These are phyloP conservation scores for Nyctibius bracteatus DNA, from an alignment of 2,113 vertebrate species.

Conservation along the genomic window DNA sequence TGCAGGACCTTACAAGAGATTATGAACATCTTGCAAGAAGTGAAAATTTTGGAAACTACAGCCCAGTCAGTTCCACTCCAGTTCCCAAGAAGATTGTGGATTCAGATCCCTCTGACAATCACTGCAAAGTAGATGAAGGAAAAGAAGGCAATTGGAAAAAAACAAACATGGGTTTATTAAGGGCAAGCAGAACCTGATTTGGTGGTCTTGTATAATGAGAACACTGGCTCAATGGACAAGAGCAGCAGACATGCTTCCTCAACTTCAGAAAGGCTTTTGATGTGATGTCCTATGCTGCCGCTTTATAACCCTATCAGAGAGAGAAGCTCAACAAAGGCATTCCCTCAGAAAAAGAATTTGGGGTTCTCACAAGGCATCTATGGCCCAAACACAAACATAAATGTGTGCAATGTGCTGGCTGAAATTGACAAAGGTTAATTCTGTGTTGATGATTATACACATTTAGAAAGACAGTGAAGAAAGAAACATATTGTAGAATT, in stretches of 20 bases:
- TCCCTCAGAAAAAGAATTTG: not conserved
- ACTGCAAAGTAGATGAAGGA: not conserved
- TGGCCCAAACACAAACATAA: not conserved
- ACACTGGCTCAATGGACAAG: not conserved
- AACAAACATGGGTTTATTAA: not conserved
- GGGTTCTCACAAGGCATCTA: not conserved
- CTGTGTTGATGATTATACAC: not conserved
- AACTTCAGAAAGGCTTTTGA: not conserved
- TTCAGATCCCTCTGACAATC: not conserved
- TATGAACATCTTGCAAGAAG: not conserved
- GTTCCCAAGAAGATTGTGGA: not conserved
- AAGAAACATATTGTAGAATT: not conserved
- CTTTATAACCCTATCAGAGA: fast-evolving
- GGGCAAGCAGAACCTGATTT: not conserved
- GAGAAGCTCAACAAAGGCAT: not conserved
- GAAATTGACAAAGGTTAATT: not conserved
- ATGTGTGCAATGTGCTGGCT: not conserved
- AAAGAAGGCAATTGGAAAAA: not conserved
- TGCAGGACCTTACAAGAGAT: not conserved
- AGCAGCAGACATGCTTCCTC: not conserved
- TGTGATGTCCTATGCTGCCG: not conserved
- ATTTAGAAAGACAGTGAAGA: not conserved
- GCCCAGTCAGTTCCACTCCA: not conserved
- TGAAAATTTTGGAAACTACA: not conserved
- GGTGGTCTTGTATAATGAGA: not conserved